Evolutionary conservation across 2,797 vertebrate genomes (phyloP), one percentile per base, ranked within the genome.

Genomic region (Sebastes jordani): DNA sequence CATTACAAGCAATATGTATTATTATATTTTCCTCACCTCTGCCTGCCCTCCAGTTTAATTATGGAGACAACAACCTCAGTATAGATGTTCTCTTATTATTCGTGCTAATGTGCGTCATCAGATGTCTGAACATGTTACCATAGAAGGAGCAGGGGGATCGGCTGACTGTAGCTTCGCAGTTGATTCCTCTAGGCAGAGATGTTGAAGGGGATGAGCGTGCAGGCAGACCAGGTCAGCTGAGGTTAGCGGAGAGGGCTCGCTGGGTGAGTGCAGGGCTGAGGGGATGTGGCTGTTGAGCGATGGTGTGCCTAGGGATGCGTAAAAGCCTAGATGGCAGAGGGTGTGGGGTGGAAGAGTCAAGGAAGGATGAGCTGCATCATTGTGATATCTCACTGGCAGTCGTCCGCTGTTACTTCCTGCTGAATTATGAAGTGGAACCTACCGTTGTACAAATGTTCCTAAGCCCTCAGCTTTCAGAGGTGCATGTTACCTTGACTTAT

Each of bases 151-250:
- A 42, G 54, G 18, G 49, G 25, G 6, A 38, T 63, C 11, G 34
- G 36, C 49, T 58, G 65, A 70, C 52, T 71, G 69, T 11, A 60
- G 58, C 52, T 71, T 82, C 73, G 9, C 32, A 71, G 68, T 65
- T 52, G 54, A 79, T 76, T 71, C 23, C 58, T 78, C 42, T 70
- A 34, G 80, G 76, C 76, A 74, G 82, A 83, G 75, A 83, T 68
- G 54, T 11, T 61, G 29, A 65, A 58, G 61, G 55, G 62, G 60
- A 64, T 81, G 69, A 82, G 79, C 34, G 54, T 75, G 66, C 71
- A 23, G 66, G 73, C 32, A 23, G 32, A 58, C 23, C 6, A 14
- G 87, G 91, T 86, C 77, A 80, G 80, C 61, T 14, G 32, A 83
- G 74, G 86, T 85, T 71, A 61, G 84, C 11, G 1, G 54, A 22